A percentile compares a stretch with the other conserved stretches of the same genome.
These are phyloP conservation scores for Hydrophis major DNA, from an alignment of 2,797 vertebrate genomes.

Conservation along the genomic window DNA sequence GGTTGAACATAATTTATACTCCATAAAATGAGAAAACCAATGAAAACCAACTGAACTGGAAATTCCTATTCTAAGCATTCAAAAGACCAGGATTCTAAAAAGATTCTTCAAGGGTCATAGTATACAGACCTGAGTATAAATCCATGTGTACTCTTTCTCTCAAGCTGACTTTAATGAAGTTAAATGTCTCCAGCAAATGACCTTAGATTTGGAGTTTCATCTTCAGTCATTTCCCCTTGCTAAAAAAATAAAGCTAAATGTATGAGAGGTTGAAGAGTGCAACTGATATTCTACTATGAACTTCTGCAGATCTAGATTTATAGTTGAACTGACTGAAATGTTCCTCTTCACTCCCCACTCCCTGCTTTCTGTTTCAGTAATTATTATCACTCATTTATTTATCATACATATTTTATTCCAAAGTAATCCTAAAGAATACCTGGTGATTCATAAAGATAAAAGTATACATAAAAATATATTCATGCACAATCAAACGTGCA, in stretches of 20 bases:
- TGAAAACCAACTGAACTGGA: neutral
- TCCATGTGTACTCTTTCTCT: neutral
- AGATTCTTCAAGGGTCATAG: neutral
- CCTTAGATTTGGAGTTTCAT: neutral
- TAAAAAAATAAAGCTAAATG: neutral
- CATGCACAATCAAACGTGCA: too few species aligned
- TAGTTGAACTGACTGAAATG: neutral
- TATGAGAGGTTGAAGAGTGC: neutral
- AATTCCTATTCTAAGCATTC: neutral
- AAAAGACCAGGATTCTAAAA: neutral
- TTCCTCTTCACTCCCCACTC: neutral
- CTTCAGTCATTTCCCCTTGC: neutral
- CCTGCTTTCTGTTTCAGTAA: neutral
- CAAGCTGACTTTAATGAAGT: neutral
- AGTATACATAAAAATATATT: neutral
- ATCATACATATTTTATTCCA: neutral
- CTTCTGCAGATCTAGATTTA: neutral
- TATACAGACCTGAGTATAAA: neutral
- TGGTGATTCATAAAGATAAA: neutral
- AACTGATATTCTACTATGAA: neutral
- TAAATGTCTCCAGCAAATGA: neutral
- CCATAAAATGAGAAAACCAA: neutral
- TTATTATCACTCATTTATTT: neutral
- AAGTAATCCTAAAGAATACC: neutral
- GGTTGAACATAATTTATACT: neutral